Base-by-base conservation (phyloP, 2,797 vertebrate species). In the Sebastes melanostomus region DNA sequence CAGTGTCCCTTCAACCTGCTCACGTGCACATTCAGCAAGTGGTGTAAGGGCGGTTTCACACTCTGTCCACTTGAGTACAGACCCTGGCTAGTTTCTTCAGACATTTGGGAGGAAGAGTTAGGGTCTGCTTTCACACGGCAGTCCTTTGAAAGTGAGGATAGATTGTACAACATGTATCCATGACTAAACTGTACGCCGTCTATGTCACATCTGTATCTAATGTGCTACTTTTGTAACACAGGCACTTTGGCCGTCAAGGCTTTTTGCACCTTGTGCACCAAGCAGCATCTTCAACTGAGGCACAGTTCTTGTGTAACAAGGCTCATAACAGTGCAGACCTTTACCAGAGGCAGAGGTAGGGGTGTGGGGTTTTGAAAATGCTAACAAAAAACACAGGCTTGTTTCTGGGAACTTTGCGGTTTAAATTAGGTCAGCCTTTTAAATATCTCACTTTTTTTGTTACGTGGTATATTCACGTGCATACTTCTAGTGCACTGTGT, bases 341-440 rank as follows among this genome's bases (percentile, higher is more conserved):
- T 52, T 3, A 62, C 55, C 42, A 69, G 34, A 76, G 25, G 12
- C 27, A 59, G 30, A 14, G 72, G 75, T 56, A 80, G 22, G 25
- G 69, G 54, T 66, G 72, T 85, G 27, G 61, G 20, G 24, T 55
- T 83, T 55, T 74, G 66, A 84, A 82, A 72, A 73, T 76, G 61
- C 66, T 77, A 85, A 86, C 76, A 81, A 82, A 85, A 80, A 72
- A 27, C 72, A 52, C 74, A 42, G 20, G 14, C 20, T 36, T 58
- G 25, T 86, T 88, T 89, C 73, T 76, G 55, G 9, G 66, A 81
- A 14, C 25, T 63, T 66, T 56, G 27, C 6, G 10, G 16, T 81
- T 66, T 32, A 12, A 65, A 67, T 75, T n/a, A 36, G 34, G 75
- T 69, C 16, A 69, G 29, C 67, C 20, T 81, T 75, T 80, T 82